Percentiles rank a stretch among this genome's conserved stretches.
These are phyloP conservation scores for Drosophila nikananu DNA, from an alignment of 1,140 invertebrate species.

Conservation along the genomic window DNA sequence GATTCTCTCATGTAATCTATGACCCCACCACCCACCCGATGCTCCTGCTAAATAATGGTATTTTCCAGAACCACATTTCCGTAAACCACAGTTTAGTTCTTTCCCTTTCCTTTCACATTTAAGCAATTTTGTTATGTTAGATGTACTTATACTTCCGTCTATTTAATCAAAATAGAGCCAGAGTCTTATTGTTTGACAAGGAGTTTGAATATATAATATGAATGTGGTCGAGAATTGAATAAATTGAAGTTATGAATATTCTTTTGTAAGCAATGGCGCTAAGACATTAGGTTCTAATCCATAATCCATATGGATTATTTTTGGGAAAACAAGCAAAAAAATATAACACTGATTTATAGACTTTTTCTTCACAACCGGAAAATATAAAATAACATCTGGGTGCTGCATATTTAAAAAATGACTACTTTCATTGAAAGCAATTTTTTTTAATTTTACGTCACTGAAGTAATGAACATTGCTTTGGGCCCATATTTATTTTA, in stretches of 20 bases:
- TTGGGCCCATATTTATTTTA: not conserved
- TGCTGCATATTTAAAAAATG: too few species aligned
- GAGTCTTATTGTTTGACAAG: constrained; percentile 59
- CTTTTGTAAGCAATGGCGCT: constrained; percentile 4
- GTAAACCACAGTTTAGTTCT: constrained; percentile 28
- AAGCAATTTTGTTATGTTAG: constrained; percentile 59
- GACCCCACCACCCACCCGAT: constrained; percentile 24
- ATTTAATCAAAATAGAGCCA: constrained; percentile 61
- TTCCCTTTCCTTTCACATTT: constrained; percentile 8
- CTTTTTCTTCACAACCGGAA: too few species aligned
- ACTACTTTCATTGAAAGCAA: too few species aligned
- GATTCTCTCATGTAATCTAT: constrained; percentile 54
- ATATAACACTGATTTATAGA: not conserved
- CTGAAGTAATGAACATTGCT: too few species aligned
- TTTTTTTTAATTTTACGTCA: too few species aligned
- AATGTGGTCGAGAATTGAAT: constrained; percentile 39
- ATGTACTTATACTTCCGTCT: constrained; percentile 62
- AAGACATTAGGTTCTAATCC: constrained; percentile 1
- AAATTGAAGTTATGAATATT: constrained; percentile 34
- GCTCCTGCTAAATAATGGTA: constrained; percentile 10
- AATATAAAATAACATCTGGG: too few species aligned
- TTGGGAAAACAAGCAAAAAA: constrained; percentile 1
- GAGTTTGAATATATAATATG: constrained; percentile 24
- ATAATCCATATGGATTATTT: not conserved
- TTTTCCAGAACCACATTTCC: constrained; percentile 36